Evolutionary conservation across 2,797 vertebrate genomes (phyloP).

Genomic region (Nannoperca australis): DNA sequence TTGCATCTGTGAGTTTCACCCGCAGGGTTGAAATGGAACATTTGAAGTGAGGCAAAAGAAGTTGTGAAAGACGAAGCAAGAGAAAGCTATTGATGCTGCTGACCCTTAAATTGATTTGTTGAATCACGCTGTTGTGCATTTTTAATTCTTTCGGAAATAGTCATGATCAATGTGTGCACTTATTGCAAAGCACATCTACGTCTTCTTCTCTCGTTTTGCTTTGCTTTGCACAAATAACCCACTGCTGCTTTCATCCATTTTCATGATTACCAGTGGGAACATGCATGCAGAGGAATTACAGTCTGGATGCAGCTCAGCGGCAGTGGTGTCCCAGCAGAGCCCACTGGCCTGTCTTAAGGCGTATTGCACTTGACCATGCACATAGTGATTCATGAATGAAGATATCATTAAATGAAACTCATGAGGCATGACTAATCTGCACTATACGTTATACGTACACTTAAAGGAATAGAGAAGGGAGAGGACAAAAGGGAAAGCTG

Average conservation of each 20-base stretch:
- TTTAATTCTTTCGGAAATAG: slow-evolving; percentile 69
- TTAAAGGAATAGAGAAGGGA: slow-evolving; percentile 22
- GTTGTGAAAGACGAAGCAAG: slow-evolving; percentile 31
- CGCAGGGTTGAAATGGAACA: slow-evolving; percentile 21
- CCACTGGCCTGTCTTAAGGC: slow-evolving; percentile 32
- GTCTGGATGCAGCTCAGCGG: slow-evolving; percentile 38
- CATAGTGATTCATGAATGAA: slow-evolving; percentile 40
- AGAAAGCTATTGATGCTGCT: slow-evolving; percentile 25
- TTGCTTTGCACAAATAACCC: slow-evolving; percentile 45
- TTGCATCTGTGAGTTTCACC: slow-evolving; percentile 33
- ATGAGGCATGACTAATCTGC: slow-evolving; percentile 24
- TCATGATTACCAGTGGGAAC: slow-evolving; percentile 41
- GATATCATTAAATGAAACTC: slow-evolving; percentile 41
- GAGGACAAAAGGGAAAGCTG: slow-evolving; percentile 14
- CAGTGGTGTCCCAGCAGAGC: slow-evolving; percentile 36
- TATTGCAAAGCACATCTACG: slow-evolving; percentile 53
- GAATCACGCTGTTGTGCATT: slow-evolving; percentile 47
- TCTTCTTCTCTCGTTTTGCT: slow-evolving; percentile 21
- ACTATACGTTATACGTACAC: slow-evolving; percentile 34
- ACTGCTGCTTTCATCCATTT: slow-evolving; percentile 44
- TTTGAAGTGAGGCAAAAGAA: slow-evolving; percentile 31
- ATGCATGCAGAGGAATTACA: slow-evolving; percentile 51
- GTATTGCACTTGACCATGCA: slow-evolving; percentile 38
- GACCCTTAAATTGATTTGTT: slow-evolving; percentile 36
- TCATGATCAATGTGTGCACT: slow-evolving; percentile 44